phyloP scores from a whole-genome alignment of 2,797 vertebrate genomes.

The Helostoma temminkii region DNA sequence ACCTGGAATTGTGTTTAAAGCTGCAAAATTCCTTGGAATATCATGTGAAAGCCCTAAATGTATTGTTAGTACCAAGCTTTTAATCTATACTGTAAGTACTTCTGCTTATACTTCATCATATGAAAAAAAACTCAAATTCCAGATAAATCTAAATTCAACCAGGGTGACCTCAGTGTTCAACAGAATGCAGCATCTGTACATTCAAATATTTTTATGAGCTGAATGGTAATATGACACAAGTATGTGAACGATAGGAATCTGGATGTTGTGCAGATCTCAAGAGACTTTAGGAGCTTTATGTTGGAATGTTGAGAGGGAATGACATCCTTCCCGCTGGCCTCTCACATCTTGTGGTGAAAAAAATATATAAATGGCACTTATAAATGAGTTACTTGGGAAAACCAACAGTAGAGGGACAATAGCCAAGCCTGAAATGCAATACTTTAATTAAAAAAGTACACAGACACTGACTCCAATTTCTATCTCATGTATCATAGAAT shows the following conservation, averaged over 20 bases:
- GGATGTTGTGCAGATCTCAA: conserved; percentile 10
- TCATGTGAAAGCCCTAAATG: background rate
- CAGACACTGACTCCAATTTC: conserved; percentile 10
- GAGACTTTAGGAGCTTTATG: background rate
- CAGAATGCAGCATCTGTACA: background rate
- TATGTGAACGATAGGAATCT: conserved; percentile 10
- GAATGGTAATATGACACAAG: background rate
- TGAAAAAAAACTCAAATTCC: background rate
- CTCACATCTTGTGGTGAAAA: conserved; percentile 18
- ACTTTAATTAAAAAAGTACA: too few relatives aligned
- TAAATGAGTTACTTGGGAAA: conserved; percentile 19
- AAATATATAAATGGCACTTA: conserved; percentile 10
- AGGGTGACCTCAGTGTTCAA: background rate
- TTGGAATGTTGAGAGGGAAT: background rate
- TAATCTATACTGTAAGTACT: background rate
- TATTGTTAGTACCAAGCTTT: conserved; percentile 9
- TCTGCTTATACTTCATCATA: conserved; percentile 11
- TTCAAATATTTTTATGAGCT: conserved; percentile 4
- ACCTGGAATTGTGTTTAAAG: conserved; percentile 11
- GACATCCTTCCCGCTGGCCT: background rate
- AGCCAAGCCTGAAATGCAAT: too few relatives aligned
- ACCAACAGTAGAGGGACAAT: background rate
- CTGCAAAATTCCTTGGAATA: background rate
- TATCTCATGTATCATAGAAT: background rate
- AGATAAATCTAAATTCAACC: conserved; percentile 34